Evolutionary conservation across 2,888 invertebrate genomes (phyloP).

Genomic region (Leptinotarsa juncta): DNA sequence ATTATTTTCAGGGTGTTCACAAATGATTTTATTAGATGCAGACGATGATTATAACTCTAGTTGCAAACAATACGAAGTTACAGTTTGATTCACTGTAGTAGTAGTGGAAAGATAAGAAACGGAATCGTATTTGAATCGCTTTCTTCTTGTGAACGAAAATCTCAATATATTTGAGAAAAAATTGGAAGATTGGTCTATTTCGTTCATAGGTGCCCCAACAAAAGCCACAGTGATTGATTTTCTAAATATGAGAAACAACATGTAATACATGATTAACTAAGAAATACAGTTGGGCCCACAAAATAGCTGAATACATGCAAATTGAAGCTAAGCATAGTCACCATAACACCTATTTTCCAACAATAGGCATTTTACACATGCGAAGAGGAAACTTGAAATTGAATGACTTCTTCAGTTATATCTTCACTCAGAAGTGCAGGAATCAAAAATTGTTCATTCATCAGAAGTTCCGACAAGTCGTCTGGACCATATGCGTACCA

Average conservation of each 20-base stretch:
- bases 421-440: not conserved
- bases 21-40: no score
- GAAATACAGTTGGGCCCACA: not conserved
- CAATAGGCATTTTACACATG: not conserved
- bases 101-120: no score
- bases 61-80: no score
- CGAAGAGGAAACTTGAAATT: not conserved
- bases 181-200: no score
- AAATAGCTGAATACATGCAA: slow-evolving; percentile 11
- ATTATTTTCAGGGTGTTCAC: no score
- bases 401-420: not conserved
- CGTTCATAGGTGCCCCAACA: not conserved
- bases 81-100: no score
- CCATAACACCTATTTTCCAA: not conserved
- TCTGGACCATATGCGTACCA: not conserved
- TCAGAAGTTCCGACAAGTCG: not conserved
- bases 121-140: no score
- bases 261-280: not conserved
- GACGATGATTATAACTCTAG: no score
- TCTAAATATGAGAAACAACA: not conserved
- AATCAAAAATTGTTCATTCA: no score
- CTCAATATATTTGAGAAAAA: no score
- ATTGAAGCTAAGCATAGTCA: slow-evolving; percentile 1
- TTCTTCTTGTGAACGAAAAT: no score
- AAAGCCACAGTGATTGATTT: not conserved